Percentiles rank a stretch among this genome's conserved stretches.
Evolutionary conservation across 2,888 invertebrate genomes (phyloP).

Genomic region (Noctua fimbriata): DNA sequence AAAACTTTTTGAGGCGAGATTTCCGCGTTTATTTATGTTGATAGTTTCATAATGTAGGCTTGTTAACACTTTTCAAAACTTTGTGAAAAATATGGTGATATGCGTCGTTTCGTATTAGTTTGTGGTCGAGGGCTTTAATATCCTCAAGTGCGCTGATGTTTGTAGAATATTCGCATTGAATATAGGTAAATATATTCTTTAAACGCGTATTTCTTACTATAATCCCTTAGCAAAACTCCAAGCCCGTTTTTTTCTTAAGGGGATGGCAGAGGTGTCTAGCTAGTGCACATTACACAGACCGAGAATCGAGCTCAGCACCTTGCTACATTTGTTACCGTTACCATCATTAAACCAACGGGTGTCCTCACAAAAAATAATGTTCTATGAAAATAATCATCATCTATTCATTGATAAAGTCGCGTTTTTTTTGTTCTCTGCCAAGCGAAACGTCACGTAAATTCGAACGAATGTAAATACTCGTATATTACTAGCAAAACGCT

Average conservation of each 20-base stretch:
- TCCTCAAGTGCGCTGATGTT: conserved; percentile 1
- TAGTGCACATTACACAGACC: neutral
- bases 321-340: neutral
- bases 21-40: neutral
- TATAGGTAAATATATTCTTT: neutral
- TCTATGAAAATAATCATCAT: neutral
- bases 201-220: neutral
- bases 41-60: neutral
- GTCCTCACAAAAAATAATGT: neutral
- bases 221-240: neutral
- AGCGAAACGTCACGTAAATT: neutral
- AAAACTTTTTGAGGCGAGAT: neutral
- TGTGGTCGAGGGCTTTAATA: conserved; percentile 7
- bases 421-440: neutral
- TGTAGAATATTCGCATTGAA: neutral
- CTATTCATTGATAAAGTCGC: neutral
- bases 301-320: neutral
- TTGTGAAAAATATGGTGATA: conserved; percentile 27
- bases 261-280: neutral
- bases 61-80: conserved; percentile 35
- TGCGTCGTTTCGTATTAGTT: conserved; percentile 18
- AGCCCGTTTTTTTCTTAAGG: neutral
- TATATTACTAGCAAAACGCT: neutral
- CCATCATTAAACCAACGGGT: too few species aligned
- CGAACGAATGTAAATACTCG: neutral